A percentile compares a stretch with the other conserved stretches of the same genome.
These are phyloP conservation scores for Chaenodraco wilsoni DNA, from an alignment of 2,797 vertebrate genomes.

Conservation along the genomic window DNA sequence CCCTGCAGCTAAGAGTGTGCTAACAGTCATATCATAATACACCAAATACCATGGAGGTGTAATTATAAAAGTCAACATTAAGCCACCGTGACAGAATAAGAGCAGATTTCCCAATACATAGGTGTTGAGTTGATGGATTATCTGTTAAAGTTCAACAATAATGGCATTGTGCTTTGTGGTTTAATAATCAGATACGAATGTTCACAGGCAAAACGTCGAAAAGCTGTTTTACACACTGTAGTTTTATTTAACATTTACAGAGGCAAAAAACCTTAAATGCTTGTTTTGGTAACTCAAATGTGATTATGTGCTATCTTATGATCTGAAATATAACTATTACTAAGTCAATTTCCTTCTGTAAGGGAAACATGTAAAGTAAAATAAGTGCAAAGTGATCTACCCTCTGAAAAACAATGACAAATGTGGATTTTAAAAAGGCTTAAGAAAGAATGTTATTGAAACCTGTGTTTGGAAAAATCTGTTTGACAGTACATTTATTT, in stretches of 20 bases:
- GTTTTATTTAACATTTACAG: neutral
- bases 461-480: neutral
- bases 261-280: neutral
- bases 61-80: slow-evolving; percentile 63
- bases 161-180: slow-evolving; percentile 7
- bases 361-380: neutral
- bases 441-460: neutral
- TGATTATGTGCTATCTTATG: neutral
- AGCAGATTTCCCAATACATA: slow-evolving; percentile 61
- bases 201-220: neutral
- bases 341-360: neutral
- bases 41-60: slow-evolving; percentile 44
- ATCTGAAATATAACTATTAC: neutral
- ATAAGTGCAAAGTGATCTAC: neutral
- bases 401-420: neutral
- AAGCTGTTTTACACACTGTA: neutral
- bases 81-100: slow-evolving; percentile 46
- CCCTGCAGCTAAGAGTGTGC: slow-evolving; percentile 60
- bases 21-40: slow-evolving; percentile 55
- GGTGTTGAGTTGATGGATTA: slow-evolving; percentile 48
- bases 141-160: slow-evolving; percentile 33
- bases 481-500: neutral
- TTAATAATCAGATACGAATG: slow-evolving; percentile 8
- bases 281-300: neutral
- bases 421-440: neutral